phyloP scores from a whole-genome alignment of 2,797 vertebrate species.

The Micropoecilia bifurca region DNA sequence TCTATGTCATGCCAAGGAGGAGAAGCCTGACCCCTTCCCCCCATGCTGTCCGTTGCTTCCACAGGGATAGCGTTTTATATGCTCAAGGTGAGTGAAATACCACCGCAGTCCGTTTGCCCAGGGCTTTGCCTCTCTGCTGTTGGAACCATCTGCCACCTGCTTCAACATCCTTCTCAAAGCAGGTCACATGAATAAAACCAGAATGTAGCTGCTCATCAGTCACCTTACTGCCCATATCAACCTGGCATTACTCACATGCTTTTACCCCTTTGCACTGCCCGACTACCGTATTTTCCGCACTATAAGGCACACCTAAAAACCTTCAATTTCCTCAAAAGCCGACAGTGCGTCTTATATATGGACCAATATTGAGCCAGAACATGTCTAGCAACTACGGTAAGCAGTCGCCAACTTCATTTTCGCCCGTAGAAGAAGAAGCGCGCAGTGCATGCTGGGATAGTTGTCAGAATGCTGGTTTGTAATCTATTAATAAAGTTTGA shows the following conservation, averaged over 20 bases:
- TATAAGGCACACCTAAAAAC: too few species aligned
- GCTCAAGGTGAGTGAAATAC: conserved; percentile 74
- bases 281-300: not conserved
- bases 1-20: conserved; percentile 58
- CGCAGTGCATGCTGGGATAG: too few species aligned
- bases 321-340: too few species aligned
- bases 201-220: conserved; percentile 38
- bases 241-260: not conserved
- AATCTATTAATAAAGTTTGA: too few species aligned
- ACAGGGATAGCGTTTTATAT: conserved; percentile 74
- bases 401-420: too few species aligned
- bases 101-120: conserved; percentile 48
- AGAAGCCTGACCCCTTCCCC: conserved; percentile 60
- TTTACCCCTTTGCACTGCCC: not conserved
- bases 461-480: too few species aligned
- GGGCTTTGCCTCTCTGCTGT: conserved; percentile 34
- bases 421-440: too few species aligned
- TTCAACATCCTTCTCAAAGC: conserved; percentile 49
- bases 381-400: too few species aligned
- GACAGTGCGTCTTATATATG: too few species aligned
- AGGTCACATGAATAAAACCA: conserved; percentile 55
- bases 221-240: not conserved
- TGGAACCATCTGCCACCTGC: conserved; percentile 63
- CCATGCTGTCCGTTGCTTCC: conserved; percentile 61
- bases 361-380: too few species aligned